Evolutionary conservation across 23 tunicate genomes (phyloP), one percentile per base, ranked within the genome.

Genomic region (Pegea sp.): DNA sequence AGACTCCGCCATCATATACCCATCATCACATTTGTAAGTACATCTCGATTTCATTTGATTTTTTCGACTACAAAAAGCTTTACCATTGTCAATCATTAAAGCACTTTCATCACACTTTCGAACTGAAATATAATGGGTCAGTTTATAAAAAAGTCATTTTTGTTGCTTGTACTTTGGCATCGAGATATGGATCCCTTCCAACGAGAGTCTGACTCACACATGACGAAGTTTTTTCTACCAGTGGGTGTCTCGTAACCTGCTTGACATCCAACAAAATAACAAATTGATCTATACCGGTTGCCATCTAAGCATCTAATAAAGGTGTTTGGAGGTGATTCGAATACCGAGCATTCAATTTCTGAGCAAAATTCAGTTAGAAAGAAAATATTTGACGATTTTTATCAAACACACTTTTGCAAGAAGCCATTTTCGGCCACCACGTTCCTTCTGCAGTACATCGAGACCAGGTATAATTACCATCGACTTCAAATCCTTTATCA

Each of bases 391-490:
- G 13, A 8, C 19, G 19, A 50, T 13, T 50, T 20, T 27, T 46
- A n/a, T n/a, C n/a, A n/a, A 68, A 60, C 69, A 57, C 50, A 78
- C 92, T 64, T 58, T 71, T 28, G 38, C 92, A 78, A 7, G 48
- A 4, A 11, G 59, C 64, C 5, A 78, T 30, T 16, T 29, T 28
- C 25, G 79, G 92, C 63, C 92, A 78, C 92, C 92, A 78, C 53
- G 59, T 48, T 8, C 50, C 60, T 25, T 65, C 54, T 27, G 53
- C 29, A 19, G 52, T 58, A 48, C 92, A 78, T 22, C 16, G 42
- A 1, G 67, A 49, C 21, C 2, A 49, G 3, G 30, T 28, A 2
- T 34, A 50, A 4, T 59, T 67, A 1, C 56, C 66, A 28, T 24
- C 28, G 3, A 59, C 55, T 59, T 64, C 56, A 49, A 57, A 78